Percentiles rank a stretch among this genome's conserved stretches.
Conservation (phyloP, 2,888 invertebrate genomes). For the Panorpa germanica region DNA sequence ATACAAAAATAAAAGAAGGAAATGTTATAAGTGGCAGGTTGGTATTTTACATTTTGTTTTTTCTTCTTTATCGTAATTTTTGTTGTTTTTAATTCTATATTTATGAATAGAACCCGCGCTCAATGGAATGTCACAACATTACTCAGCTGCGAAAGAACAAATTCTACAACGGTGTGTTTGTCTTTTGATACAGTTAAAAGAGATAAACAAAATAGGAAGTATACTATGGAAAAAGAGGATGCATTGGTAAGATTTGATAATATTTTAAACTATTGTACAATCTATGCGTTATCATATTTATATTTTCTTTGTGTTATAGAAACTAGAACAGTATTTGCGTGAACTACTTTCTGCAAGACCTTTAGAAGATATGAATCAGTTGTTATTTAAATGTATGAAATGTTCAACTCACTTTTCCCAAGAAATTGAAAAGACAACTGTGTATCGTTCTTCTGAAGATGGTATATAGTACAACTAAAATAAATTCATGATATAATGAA, state of each 20-base stretch:
- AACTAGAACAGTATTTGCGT: constrained; percentile 26
- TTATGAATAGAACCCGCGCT: constrained; percentile 19
- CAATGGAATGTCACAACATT: constrained; percentile 32
- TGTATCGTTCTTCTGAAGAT: no score
- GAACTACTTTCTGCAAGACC: constrained; percentile 27
- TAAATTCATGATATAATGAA: no score
- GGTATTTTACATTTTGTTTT: constrained; percentile 17
- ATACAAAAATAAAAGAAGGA: constrained; percentile 29
- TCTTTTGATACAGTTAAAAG: constrained; percentile 39
- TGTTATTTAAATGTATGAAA: constrained; percentile 36
- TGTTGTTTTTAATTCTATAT: not conserved
- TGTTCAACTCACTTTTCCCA: constrained; percentile 39
- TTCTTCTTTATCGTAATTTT: constrained; percentile 18
- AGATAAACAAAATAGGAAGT: constrained; percentile 34
- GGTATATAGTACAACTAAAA: no score
- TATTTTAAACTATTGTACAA: constrained; percentile 3
- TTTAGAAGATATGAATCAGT: constrained; percentile 28
- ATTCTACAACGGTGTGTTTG: constrained; percentile 29
- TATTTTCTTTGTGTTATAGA: constrained; percentile 17
- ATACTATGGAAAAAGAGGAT: constrained; percentile 34
- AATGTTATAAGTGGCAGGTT: constrained; percentile 26
- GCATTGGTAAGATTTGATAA: constrained; percentile 23
- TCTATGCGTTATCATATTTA: constrained; percentile 7
- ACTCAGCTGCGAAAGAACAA: constrained; percentile 27
- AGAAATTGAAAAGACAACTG: constrained; percentile 22